A percentile compares a stretch with the other conserved stretches of the same genome.
Conservation (phyloP, 2,797 vertebrate genomes). For the Zenarchopterus dispar region DNA sequence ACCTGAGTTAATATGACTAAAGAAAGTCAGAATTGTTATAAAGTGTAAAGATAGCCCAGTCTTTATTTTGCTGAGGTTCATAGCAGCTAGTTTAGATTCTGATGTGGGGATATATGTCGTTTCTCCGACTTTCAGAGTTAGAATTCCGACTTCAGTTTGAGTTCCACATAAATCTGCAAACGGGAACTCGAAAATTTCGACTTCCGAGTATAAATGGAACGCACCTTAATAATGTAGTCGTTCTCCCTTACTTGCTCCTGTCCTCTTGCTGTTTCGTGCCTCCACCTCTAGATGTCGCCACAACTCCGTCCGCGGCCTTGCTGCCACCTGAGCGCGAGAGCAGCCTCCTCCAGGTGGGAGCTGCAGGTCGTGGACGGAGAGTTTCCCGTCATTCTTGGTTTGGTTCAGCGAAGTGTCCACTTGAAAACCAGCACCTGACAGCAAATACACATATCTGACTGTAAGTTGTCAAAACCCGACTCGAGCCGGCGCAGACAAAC, state of each 20-base stretch:
- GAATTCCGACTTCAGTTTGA: no score
- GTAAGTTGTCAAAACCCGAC: background rate
- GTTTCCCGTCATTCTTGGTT: conserved; percentile 28
- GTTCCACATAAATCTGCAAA: no score
- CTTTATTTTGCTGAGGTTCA: no score
- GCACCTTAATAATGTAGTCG: no score
- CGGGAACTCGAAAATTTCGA: no score
- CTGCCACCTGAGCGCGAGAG: conserved; percentile 64
- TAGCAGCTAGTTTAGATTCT: no score
- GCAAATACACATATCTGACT: background rate
- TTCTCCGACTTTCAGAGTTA: no score
- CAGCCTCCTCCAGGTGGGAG: conserved; percentile 70
- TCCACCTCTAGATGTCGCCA: conserved; percentile 67
- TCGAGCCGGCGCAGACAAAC: conserved; percentile 1
- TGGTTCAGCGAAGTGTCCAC: conserved; percentile 11
- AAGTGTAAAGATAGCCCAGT: no score
- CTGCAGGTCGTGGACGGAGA: conserved; percentile 20
- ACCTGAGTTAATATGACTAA: no score
- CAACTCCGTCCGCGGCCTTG: background rate
- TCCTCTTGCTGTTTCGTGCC: background rate
- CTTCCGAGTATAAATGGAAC: no score
- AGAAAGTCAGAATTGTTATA: no score
- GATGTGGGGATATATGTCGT: no score
- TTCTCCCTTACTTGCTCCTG: background rate
- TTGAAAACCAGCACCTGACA: conserved; percentile 14